These are phyloP conservation scores for Bungarus multicinctus DNA, from an alignment of 2,113 vertebrate species.

Conservation along the genomic window DNA sequence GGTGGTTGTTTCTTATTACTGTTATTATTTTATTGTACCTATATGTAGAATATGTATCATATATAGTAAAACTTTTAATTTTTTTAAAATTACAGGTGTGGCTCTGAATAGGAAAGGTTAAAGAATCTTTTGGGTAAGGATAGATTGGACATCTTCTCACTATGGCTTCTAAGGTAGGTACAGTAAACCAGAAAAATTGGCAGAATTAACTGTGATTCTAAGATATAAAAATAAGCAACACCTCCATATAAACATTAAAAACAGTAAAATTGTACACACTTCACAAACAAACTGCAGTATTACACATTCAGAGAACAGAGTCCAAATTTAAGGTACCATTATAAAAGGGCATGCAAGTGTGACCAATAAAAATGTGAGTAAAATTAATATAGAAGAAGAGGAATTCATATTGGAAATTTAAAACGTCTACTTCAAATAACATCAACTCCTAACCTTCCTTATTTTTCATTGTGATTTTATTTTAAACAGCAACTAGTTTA, in stretches of 20 bases:
- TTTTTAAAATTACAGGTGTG: neutral
- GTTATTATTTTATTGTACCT: neutral
- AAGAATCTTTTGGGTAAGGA: neutral
- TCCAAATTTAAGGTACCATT: slow-evolving; percentile 10
- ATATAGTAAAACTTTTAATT: neutral
- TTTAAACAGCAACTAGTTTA: slow-evolving; percentile 31
- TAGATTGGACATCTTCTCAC: neutral
- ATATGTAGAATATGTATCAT: neutral
- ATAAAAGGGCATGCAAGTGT: slow-evolving; percentile 33
- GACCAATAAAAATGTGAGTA: slow-evolving; percentile 19
- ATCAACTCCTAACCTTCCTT: slow-evolving; percentile 18
- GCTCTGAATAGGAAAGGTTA: neutral
- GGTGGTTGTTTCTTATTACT: neutral
- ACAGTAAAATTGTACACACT: slow-evolving; percentile 8
- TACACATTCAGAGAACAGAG: slow-evolving; percentile 7
- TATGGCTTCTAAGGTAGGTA: neutral
- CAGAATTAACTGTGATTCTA: slow-evolving; percentile 19
- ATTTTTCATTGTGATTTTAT: slow-evolving; percentile 31
- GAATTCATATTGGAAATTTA: slow-evolving; percentile 22
- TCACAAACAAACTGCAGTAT: neutral
- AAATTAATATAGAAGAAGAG: slow-evolving; percentile 30
- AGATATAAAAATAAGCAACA: slow-evolving; percentile 34
- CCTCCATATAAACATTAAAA: neutral
- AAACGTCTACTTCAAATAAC: slow-evolving; percentile 23
- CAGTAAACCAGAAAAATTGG: neutral